A percentile compares a stretch with the other conserved stretches of the same genome.
Conservation (phyloP, 2,113 vertebrate genomes). For the Pedetes capensis region DNA sequence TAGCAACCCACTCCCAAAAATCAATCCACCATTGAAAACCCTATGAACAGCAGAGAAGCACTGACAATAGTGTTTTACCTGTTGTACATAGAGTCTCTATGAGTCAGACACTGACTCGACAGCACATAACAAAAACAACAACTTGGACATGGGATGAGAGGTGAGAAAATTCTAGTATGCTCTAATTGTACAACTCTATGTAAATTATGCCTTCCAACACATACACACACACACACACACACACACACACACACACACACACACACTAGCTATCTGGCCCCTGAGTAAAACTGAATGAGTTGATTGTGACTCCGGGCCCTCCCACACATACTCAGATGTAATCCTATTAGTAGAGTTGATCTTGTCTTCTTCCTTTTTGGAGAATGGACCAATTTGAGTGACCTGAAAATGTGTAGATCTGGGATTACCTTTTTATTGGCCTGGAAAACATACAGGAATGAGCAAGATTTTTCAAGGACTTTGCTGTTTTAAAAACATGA, state of each 20-base stretch:
- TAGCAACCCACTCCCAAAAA: no score
- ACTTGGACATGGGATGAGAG: not conserved
- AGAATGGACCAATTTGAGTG: not conserved
- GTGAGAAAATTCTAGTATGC: not conserved
- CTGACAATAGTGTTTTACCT: no score
- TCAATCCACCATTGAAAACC: no score
- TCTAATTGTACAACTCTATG: not conserved
- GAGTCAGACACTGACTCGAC: no score
- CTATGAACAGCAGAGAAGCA: no score
- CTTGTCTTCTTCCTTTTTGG: not conserved
- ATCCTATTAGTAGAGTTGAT: not conserved
- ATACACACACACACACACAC: not conserved
- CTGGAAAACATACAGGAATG: no score
- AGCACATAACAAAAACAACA: no score
- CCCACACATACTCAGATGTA: not conserved
- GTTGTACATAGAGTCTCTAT: no score
- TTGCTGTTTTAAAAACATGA: no score
- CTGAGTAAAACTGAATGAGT: not conserved
- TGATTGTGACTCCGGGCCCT: not conserved
- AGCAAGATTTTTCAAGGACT: no score
- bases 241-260: not conserved
- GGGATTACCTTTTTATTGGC: not conserved
- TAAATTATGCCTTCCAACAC: not conserved
- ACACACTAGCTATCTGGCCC: not conserved
- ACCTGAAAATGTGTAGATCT: slow-evolving; percentile 19